phyloP scores from a whole-genome alignment of 2,113 vertebrate genomes.

The Fregetta grallaria region DNA sequence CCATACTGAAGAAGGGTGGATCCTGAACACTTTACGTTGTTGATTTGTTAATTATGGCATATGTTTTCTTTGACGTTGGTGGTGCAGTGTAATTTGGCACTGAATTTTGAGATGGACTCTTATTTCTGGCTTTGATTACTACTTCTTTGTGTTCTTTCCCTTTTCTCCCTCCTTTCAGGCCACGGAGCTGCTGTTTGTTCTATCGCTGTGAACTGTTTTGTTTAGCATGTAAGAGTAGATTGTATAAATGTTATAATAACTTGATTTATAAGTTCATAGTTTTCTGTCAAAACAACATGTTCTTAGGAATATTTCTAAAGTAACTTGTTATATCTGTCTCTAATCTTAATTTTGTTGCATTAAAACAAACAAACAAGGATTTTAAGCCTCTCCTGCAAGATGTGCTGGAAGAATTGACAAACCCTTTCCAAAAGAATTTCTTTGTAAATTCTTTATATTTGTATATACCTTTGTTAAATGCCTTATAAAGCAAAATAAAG shows the following conservation, averaged over 20 bases:
- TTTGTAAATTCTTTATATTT: background rate
- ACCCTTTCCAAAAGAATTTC: background rate
- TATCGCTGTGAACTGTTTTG: background rate
- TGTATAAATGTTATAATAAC: constrained; percentile 13
- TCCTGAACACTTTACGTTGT: background rate
- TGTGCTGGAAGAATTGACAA: background rate
- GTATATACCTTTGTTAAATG: background rate
- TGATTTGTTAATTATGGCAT: background rate
- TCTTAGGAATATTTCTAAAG: background rate
- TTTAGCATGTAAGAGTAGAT: background rate
- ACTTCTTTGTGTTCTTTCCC: background rate
- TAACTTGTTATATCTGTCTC: background rate
- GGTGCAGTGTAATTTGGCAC: background rate
- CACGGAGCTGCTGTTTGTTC: background rate
- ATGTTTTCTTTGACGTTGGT: background rate
- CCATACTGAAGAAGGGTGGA: background rate
- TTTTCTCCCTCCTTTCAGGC: background rate
- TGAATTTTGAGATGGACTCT: background rate
- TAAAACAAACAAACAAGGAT: background rate
- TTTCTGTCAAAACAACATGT: constrained; percentile 13
- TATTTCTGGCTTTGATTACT: background rate
- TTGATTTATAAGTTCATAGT: background rate
- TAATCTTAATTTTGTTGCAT: background rate
- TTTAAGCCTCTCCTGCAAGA: background rate
- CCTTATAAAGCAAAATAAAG: background rate